phyloP scores from a whole-genome alignment of 2,113 vertebrate species.

The Marcusenius ussheri region DNA sequence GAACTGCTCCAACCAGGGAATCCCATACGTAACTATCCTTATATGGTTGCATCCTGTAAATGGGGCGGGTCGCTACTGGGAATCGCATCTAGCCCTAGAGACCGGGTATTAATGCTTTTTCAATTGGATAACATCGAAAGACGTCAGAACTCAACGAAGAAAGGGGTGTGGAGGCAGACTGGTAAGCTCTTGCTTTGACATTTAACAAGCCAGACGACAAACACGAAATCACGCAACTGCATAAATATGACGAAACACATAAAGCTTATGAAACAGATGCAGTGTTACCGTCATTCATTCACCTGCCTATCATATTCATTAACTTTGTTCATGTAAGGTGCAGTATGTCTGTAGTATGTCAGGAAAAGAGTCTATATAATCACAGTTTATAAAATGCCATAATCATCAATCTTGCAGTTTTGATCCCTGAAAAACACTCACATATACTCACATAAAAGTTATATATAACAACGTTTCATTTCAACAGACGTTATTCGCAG shows the following conservation, averaged over 20 bases:
- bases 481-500: background rate
- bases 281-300: background rate
- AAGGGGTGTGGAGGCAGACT: background rate
- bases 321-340: background rate
- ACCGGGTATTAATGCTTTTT: background rate
- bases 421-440: background rate
- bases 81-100: background rate
- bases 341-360: background rate
- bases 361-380: background rate
- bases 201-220: background rate
- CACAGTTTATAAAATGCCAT: background rate
- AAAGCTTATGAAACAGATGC: background rate
- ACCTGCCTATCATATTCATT: background rate
- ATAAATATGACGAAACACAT: constrained; percentile 6
- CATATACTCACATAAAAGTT: background rate
- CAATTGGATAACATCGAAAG: background rate
- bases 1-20: constrained; percentile 51
- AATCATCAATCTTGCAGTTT: background rate
- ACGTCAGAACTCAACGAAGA: background rate
- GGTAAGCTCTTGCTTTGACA: background rate
- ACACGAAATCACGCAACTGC: background rate
- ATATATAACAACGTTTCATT: background rate
- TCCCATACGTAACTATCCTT: constrained; percentile 17
- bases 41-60: constrained; percentile 22
- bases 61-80: background rate